A percentile compares a stretch with the other conserved stretches of the same genome.
Evolutionary conservation across 2,888 invertebrate genomes (phyloP).

Genomic region (Tachina lurida): DNA sequence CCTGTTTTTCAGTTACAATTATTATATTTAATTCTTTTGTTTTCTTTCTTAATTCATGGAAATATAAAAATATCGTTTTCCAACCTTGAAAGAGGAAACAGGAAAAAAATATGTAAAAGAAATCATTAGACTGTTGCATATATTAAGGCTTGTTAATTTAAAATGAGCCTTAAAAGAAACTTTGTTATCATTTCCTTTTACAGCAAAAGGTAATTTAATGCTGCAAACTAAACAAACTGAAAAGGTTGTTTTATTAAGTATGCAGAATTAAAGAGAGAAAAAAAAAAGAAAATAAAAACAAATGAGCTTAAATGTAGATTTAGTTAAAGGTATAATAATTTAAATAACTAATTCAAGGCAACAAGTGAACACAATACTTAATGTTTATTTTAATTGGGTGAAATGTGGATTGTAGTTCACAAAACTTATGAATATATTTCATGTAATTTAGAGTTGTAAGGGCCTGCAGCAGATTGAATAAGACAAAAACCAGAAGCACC

Average conservation of each 20-base stretch:
- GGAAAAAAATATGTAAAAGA: background rate
- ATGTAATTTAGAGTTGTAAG: too few species aligned
- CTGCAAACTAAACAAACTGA: conserved; percentile 16
- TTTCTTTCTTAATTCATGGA: background rate
- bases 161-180: conserved; percentile 42
- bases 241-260: conserved; percentile 30
- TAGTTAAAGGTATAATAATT: background rate
- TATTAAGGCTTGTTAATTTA: conserved; percentile 60
- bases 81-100: background rate
- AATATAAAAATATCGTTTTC: background rate
- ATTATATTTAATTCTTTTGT: background rate
- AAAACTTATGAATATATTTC: too few species aligned
- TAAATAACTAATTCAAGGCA: background rate
- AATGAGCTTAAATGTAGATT: background rate
- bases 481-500: too few species aligned
- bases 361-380: background rate
- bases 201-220: background rate
- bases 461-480: too few species aligned
- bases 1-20: background rate
- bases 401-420: too few species aligned
- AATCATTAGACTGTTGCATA: conserved; percentile 40
- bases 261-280: background rate
- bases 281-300: background rate
- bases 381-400: too few species aligned
- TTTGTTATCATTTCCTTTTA: conserved; percentile 11